Percentiles rank a stretch among this genome's conserved stretches.
Evolutionary conservation across 2,888 invertebrate species (phyloP).

Genomic region (Taenaris catops): DNA sequence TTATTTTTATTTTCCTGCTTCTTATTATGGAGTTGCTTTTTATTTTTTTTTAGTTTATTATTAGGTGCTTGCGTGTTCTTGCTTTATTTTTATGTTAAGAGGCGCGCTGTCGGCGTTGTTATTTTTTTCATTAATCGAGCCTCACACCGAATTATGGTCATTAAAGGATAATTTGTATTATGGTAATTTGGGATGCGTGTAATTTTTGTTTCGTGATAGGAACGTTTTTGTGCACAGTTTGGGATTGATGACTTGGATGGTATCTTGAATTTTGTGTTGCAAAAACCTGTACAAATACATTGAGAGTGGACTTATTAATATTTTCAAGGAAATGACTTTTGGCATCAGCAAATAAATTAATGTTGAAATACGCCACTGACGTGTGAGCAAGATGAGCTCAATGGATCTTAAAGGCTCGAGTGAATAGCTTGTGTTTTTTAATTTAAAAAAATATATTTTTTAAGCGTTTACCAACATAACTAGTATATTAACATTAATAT

Average conservation of each 20-base stretch:
- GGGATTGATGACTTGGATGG: constrained; percentile 56
- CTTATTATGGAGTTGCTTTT: constrained; percentile 76
- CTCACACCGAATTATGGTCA: constrained; percentile 78
- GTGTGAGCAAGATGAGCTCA: no score
- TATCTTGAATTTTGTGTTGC: constrained; percentile 15
- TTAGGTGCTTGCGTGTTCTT: constrained; percentile 76
- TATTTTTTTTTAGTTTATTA: constrained; percentile 59
- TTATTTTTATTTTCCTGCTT: constrained; percentile 79
- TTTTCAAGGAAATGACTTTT: no score
- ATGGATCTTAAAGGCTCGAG: no score
- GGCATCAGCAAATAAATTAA: no score
- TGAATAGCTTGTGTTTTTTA: no score
- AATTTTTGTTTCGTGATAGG: constrained; percentile 76
- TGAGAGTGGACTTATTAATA: no score
- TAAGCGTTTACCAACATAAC: no score
- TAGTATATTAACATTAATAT: no score
- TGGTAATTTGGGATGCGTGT: constrained; percentile 77
- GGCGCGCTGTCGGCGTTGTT: constrained; percentile 59
- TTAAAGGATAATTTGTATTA: constrained; percentile 80
- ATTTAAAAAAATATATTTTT: no score
- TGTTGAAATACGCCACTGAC: no score
- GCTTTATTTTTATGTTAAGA: constrained; percentile 79
- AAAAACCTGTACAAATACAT: no score
- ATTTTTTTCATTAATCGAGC: constrained; percentile 66
- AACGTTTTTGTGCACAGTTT: constrained; percentile 56